Evolutionary conservation across 1,140 invertebrate species (phyloP).

Genomic region (Apis dorsata): DNA sequence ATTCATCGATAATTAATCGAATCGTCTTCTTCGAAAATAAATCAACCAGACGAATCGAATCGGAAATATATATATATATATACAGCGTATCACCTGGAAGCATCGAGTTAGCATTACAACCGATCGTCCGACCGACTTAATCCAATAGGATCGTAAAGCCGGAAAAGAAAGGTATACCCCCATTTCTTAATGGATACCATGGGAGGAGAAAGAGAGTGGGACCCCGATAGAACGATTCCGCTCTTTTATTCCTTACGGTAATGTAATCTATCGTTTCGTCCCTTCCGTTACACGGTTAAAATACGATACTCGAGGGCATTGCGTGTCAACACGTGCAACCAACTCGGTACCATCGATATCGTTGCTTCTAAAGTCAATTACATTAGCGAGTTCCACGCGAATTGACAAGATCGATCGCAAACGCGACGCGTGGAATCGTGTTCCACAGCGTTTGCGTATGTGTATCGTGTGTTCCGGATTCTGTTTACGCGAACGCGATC

Average conservation of each 20-base stretch:
- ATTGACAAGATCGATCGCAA: conserved; percentile 42
- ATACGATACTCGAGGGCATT: conserved; percentile 41
- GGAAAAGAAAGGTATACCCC: conserved; percentile 21
- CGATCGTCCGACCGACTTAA: background rate
- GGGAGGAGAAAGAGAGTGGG: background rate
- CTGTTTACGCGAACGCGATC: background rate
- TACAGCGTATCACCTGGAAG: background rate
- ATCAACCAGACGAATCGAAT: conserved; percentile 16
- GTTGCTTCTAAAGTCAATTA: conserved; percentile 45
- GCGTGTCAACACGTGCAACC: conserved; percentile 38
- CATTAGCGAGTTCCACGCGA: conserved; percentile 34
- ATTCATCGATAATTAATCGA: too few relatives aligned
- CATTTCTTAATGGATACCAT: conserved; percentile 37
- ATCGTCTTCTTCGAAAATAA: background rate
- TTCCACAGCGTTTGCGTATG: background rate
- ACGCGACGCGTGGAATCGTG: background rate
- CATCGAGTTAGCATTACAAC: conserved; percentile 19
- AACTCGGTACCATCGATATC: background rate
- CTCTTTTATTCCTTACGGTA: background rate
- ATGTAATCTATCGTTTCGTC: background rate
- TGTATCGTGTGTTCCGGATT: background rate
- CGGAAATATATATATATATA: conserved; percentile 17
- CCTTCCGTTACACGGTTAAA: conserved; percentile 4
- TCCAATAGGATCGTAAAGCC: conserved; percentile 34
- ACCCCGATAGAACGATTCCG: background rate